Evolutionary conservation across 2,797 vertebrate genomes (phyloP).

Genomic region (Trematomus bernacchii): DNA sequence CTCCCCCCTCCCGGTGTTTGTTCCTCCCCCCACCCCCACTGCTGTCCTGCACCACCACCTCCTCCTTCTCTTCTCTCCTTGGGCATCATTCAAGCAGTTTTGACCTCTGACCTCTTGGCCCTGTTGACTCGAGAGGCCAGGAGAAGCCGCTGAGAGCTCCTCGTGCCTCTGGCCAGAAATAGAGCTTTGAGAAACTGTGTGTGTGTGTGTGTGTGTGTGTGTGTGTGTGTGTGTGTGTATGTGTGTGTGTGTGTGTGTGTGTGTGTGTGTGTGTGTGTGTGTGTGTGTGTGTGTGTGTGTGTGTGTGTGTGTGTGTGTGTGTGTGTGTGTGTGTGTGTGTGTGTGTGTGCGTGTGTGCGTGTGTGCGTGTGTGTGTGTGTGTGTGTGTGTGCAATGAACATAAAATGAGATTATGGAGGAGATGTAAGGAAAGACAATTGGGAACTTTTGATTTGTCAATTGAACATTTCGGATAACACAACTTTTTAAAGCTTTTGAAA

Average conservation of each 20-base stretch:
- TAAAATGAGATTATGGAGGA: background rate
- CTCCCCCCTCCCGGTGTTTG: conserved; percentile 33
- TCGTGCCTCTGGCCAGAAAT: conserved; percentile 66
- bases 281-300: conserved; percentile 3
- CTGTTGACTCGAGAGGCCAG: conserved; percentile 79
- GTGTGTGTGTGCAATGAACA: conserved; percentile 1
- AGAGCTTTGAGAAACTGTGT: conserved; percentile 22
- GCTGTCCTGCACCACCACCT: conserved; percentile 28
- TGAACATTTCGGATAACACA: background rate
- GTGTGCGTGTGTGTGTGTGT: conserved; percentile 12
- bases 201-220: conserved; percentile 6
- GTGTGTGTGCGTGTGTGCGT: background rate
- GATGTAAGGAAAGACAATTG: background rate
- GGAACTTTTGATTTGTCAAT: background rate
- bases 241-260: conserved; percentile 6
- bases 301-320: background rate
- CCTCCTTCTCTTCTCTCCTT: conserved; percentile 47
- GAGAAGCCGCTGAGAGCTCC: conserved; percentile 66
- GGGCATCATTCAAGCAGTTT: conserved; percentile 73
- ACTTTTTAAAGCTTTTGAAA: background rate
- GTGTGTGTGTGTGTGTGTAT: conserved; percentile 7
- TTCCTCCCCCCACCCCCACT: conserved; percentile 37
- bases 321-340: background rate
- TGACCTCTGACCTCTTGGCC: conserved; percentile 77
- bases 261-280: conserved; percentile 6